Conservation (phyloP, 2,888 invertebrate genomes). For the Melanostoma mellinum region DNA sequence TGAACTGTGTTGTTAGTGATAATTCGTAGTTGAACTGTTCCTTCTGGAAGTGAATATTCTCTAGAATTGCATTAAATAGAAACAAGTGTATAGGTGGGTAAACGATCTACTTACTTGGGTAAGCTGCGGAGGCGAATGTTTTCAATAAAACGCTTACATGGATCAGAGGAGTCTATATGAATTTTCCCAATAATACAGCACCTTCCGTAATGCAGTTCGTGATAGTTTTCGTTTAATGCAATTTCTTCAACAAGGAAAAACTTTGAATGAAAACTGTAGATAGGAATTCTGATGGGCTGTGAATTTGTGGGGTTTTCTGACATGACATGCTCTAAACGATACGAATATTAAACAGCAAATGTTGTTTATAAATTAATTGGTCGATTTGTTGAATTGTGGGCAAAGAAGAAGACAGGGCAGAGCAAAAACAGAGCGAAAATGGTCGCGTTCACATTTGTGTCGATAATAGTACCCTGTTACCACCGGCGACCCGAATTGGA, state of each 20-base stretch:
- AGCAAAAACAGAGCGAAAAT: no score
- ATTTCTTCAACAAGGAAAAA: conserved; percentile 78
- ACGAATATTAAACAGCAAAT: not conserved
- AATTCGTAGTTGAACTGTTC: conserved; percentile 75
- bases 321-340: conserved; percentile 14
- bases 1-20: conserved; percentile 68
- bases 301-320: not conserved
- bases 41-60: conserved; percentile 76
- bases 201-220: conserved; percentile 77
- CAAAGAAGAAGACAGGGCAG: no score
- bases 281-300: conserved; percentile 46
- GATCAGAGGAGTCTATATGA: conserved; percentile 56
- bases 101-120: conserved; percentile 74
- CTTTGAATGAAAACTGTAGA: conserved; percentile 77
- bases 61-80: conserved; percentile 65
- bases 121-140: conserved; percentile 77
- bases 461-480: no score
- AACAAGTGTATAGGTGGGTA: not conserved
- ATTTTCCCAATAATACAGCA: conserved; percentile 79
- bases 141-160: conserved; percentile 74
- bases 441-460: no score
- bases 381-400: no score
- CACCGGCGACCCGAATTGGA: no score
- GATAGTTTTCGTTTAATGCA: conserved; percentile 75
- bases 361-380: not conserved